Evolutionary conservation across 2,888 invertebrate species (phyloP).

Genomic region (Drepana falcataria): DNA sequence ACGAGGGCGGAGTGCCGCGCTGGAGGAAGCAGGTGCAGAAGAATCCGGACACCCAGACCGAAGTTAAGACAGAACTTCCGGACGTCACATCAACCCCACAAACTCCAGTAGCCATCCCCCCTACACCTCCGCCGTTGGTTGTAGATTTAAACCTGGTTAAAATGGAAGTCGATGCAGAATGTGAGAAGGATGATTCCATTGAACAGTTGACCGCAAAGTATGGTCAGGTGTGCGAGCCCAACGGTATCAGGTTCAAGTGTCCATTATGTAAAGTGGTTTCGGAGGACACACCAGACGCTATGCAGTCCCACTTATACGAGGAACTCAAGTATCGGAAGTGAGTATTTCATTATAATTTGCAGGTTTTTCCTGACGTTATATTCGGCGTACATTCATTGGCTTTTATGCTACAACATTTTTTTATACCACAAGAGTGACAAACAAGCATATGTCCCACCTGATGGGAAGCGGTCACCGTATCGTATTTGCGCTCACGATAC

Average conservation of each 20-base stretch:
- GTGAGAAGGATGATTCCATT: slow-evolving; percentile 23
- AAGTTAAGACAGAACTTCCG: slow-evolving; percentile 41
- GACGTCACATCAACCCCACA: slow-evolving; percentile 7
- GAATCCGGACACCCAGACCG: slow-evolving; percentile 19
- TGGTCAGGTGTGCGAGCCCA: slow-evolving; percentile 68
- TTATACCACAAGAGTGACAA: too few relatives aligned
- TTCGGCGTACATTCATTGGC: too few relatives aligned
- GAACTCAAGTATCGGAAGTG: slow-evolving; percentile 83
- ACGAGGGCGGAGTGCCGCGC: slow-evolving; percentile 43
- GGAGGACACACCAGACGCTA: slow-evolving; percentile 77
- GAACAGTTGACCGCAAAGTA: slow-evolving; percentile 48
- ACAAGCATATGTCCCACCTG: too few relatives aligned
- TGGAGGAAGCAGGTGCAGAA: slow-evolving; percentile 58
- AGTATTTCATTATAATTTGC: slow-evolving; percentile 24
- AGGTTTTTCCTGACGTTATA: too few relatives aligned
- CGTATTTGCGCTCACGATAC: too few relatives aligned
- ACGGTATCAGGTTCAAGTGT: slow-evolving; percentile 78
- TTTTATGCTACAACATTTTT: too few relatives aligned
- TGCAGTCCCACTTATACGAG: slow-evolving; percentile 82
- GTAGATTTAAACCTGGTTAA: slow-evolving; percentile 59
- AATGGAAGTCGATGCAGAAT: slow-evolving; percentile 35
- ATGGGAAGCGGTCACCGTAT: too few relatives aligned
- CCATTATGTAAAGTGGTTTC: slow-evolving; percentile 79
- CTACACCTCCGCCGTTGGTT: slow-evolving; percentile 5
- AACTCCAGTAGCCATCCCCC: slow-evolving; percentile 4